These are phyloP conservation scores for Scotopteryx bipunctaria DNA, from an alignment of 2,888 invertebrate species.

Conservation along the genomic window DNA sequence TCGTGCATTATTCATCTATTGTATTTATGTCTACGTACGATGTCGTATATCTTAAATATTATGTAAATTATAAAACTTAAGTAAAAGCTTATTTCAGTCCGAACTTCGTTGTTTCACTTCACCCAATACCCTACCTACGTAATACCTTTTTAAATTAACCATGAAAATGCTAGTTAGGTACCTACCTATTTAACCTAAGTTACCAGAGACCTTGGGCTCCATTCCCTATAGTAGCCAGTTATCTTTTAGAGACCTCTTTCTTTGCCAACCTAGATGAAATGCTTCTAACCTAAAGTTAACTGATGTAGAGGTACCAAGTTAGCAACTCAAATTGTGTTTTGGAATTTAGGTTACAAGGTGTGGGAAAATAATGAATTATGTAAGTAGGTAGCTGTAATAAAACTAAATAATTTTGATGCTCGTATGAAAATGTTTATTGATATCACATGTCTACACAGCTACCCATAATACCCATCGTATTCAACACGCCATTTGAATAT, in stretches of 20 bases:
- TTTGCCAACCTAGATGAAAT: too few relatives aligned
- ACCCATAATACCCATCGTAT: slow-evolving; percentile 68
- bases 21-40: slow-evolving; percentile 34
- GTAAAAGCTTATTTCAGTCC: slow-evolving; percentile 78
- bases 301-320: too few relatives aligned
- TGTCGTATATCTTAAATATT: slow-evolving; percentile 59
- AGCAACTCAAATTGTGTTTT: too few relatives aligned
- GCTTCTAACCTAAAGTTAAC: too few relatives aligned
- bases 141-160: too few relatives aligned
- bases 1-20: slow-evolving; percentile 17
- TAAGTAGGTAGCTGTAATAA: slow-evolving; percentile 26
- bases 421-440: slow-evolving; percentile 84
- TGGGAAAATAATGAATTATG: too few relatives aligned
- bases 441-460: slow-evolving; percentile 83
- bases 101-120: slow-evolving; percentile 61
- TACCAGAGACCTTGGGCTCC: too few relatives aligned
- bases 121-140: slow-evolving; percentile 18
- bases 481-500: slow-evolving; percentile 49
- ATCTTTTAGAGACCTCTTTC: too few relatives aligned
- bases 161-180: too few relatives aligned
- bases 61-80: slow-evolving; percentile 71
- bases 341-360: too few relatives aligned
- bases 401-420: slow-evolving; percentile 65
- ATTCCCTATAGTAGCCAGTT: too few relatives aligned
- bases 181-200: too few relatives aligned